Conservation (phyloP, 2,113 vertebrate species). For the Apaloderma vittatum region DNA sequence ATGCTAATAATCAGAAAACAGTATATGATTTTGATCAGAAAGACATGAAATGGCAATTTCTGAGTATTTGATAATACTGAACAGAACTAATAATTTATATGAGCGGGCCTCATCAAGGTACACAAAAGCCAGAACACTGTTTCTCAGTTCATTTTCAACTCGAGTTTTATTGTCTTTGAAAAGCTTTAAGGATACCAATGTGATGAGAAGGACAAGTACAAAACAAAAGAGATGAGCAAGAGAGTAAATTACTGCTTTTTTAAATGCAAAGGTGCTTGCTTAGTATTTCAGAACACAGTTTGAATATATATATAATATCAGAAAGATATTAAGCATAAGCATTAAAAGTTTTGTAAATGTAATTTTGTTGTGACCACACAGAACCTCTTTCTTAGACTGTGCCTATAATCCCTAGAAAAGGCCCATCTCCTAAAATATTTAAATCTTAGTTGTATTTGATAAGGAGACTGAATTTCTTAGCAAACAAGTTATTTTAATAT, state of each 20-base stretch:
- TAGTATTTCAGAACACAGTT: background rate
- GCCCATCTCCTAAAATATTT: background rate
- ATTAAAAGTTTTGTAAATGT: background rate
- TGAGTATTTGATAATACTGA: background rate
- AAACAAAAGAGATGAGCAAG: background rate
- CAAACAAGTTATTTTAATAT: background rate
- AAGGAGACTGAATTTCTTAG: background rate
- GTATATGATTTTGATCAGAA: background rate
- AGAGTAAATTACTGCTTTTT: background rate
- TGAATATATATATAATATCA: too few species aligned
- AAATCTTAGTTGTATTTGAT: background rate
- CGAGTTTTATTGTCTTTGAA: conserved; percentile 82
- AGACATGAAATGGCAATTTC: background rate
- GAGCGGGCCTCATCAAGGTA: conserved; percentile 77
- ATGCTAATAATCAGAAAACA: background rate
- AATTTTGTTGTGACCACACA: background rate
- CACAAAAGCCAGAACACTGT: conserved; percentile 82
- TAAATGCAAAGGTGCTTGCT: background rate
- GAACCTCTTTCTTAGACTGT: background rate
- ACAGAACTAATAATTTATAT: background rate
- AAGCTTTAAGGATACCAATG: conserved; percentile 6
- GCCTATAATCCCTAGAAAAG: background rate
- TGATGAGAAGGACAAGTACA: background rate
- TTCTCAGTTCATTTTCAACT: conserved; percentile 84
- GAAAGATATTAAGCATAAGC: background rate